Base-by-base conservation (phyloP, 2,797 vertebrate species). In the Acanthurus leucopareius region DNA sequence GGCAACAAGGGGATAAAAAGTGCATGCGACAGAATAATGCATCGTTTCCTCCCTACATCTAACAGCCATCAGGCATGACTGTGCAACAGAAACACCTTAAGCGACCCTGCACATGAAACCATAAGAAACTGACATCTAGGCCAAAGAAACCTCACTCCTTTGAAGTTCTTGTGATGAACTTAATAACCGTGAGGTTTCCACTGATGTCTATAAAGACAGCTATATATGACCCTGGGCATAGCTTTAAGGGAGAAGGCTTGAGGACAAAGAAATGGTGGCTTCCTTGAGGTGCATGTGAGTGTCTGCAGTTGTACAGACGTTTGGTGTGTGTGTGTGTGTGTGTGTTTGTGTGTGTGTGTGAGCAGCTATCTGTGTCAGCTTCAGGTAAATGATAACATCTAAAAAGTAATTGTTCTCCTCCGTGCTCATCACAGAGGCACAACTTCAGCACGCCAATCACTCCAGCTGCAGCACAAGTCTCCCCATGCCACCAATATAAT, bases 81-180 rank as follows among this genome's bases (percentile, higher is more conserved):
- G 76, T 44, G 68, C 68, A 66, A 58, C 69, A 72, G 70, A 64
- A 86, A 69, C 85, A 91, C 91, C 87, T 84, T 40, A 59, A 89
- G 91, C 88, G 6, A 77, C 82, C 75, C 51, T 32, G 69, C 66
- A 79, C 80, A 83, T 51, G 62, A 90, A 90, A 84, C 80, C 56
- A 63, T 49, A 69, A 58, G 77, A 83, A 83, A 83, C 68, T 80
- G 89, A 91, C 89, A 86, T 85, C 59, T 59, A 57, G 75, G 85
- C 68, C 75, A 80, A 20, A 77, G 59, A 58, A 68, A 44, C 66
- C 35, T 85, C 69, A 10, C 58, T 54, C 49, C 89, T 93, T 93
- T 93, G 90, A 94, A 90, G 91, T 89, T 88, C 38, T 70, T 83
- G 76, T 80, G 75, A 84, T 84, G 60, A 52, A 64, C 70, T 74